Conservation (phyloP, 2,888 invertebrate species). For the Acheta domesticus region DNA sequence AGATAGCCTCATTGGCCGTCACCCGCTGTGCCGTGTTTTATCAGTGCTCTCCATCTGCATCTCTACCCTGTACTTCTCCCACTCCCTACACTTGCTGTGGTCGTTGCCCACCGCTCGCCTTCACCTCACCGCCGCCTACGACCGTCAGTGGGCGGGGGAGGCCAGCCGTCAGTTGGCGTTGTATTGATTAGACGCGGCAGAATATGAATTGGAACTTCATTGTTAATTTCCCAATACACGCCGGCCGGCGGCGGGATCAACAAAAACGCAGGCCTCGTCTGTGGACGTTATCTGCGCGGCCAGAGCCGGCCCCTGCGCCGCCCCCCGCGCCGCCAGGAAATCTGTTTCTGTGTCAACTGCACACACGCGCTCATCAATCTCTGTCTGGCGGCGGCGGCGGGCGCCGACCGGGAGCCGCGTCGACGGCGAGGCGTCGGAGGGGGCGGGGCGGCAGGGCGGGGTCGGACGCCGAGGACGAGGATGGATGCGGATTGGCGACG, state of each 20-base stretch:
- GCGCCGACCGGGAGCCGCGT: background rate
- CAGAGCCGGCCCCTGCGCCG: background rate
- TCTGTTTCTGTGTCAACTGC: constrained; percentile 18
- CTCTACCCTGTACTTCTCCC: no score
- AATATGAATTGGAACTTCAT: background rate
- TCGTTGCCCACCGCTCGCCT: no score
- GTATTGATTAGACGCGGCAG: background rate
- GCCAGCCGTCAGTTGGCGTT: no score
- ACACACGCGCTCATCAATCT: background rate
- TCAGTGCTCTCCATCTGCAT: no score
- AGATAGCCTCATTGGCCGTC: no score
- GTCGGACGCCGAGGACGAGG: background rate
- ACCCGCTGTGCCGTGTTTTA: no score
- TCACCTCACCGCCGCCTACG: no score
- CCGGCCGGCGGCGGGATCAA: background rate
- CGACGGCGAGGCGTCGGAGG: background rate
- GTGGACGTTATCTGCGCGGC: background rate
- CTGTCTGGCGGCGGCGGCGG: background rate
- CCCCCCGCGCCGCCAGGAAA: background rate
- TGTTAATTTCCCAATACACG: background rate
- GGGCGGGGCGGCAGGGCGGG: background rate
- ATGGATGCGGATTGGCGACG: no score
- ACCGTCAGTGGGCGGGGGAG: no score
- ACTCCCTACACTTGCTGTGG: no score
- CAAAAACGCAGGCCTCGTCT: background rate